These are phyloP conservation scores for Danio kyathit DNA, from an alignment of 2,797 vertebrate species.

Conservation along the genomic window DNA sequence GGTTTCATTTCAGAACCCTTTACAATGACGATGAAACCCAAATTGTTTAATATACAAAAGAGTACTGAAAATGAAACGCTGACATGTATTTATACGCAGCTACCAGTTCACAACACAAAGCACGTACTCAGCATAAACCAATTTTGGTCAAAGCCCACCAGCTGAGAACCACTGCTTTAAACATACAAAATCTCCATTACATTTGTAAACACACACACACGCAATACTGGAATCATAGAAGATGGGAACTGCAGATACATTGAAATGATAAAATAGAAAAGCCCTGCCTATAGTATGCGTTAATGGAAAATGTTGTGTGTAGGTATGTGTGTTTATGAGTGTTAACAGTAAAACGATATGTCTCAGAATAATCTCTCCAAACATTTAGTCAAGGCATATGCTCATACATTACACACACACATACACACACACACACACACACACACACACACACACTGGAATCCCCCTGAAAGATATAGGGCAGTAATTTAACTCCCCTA, in stretches of 20 bases:
- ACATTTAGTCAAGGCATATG: slow-evolving; percentile 50
- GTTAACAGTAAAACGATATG: slow-evolving; percentile 17
- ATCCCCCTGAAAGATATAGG: slow-evolving; percentile 69
- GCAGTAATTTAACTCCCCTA: slow-evolving; percentile 70
- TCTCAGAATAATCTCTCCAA: slow-evolving; percentile 48
- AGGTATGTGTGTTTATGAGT: slow-evolving; percentile 3
- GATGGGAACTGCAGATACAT: slow-evolving; percentile 32
- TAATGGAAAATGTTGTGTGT: slow-evolving; percentile 38
- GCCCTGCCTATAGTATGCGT: slow-evolving; percentile 27
- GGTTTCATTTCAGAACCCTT: background rate
- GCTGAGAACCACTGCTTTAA: slow-evolving; percentile 4
- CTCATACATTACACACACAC: slow-evolving; percentile 19
- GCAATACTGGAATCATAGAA: background rate
- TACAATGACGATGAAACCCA: background rate
- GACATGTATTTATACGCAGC: slow-evolving; percentile 2
- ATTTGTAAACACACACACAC: slow-evolving; percentile 3
- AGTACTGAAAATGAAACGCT: background rate
- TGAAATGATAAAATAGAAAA: slow-evolving; percentile 22
- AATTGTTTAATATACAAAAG: background rate
- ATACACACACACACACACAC: slow-evolving; percentile 40
- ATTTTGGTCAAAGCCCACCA: background rate
- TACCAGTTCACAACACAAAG: background rate
- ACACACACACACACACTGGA: slow-evolving; percentile 67
- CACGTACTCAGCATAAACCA: background rate
- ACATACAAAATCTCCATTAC: slow-evolving; percentile 32